phyloP scores from a whole-genome alignment of 2,888 invertebrate species.

The Lochmaea crataegi region DNA sequence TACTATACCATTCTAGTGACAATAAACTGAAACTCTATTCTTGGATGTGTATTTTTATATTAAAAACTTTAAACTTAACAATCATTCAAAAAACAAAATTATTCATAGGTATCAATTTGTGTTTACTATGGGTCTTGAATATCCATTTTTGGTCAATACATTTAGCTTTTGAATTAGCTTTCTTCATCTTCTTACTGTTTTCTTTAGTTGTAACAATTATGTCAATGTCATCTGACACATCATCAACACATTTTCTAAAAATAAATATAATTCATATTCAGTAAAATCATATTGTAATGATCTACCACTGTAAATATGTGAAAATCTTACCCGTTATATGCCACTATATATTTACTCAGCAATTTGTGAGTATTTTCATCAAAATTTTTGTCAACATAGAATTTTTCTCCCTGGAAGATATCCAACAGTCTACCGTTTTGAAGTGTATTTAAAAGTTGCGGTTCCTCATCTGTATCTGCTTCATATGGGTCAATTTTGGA shows the following conservation, averaged over 20 bases:
- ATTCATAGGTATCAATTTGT: constrained; percentile 52
- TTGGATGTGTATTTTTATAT: neutral
- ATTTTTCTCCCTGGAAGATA: constrained; percentile 66
- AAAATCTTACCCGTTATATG: constrained; percentile 70
- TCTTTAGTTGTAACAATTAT: constrained; percentile 55
- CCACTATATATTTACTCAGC: constrained; percentile 69
- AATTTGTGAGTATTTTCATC: constrained; percentile 57
- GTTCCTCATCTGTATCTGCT: constrained; percentile 63
- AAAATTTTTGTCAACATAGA: constrained; percentile 66
- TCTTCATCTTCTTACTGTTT: constrained; percentile 51
- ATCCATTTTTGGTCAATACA: constrained; percentile 72
- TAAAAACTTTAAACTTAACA: neutral
- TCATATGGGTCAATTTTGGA: constrained; percentile 48
- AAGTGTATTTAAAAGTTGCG: constrained; percentile 26
- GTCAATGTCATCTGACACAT: constrained; percentile 55
- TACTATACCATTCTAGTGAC: too few relatives aligned
- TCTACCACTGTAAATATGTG: neutral
- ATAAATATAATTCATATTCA: constrained; percentile 19
- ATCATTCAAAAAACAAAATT: constrained; percentile 44
- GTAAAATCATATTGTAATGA: constrained; percentile 23
- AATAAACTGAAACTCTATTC: neutral
- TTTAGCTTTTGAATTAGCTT: constrained; percentile 50
- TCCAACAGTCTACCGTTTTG: constrained; percentile 61
- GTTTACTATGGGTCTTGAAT: constrained; percentile 69
- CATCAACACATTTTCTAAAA: constrained; percentile 55